Evolutionary conservation across 2,888 invertebrate genomes (phyloP), one percentile per base, ranked within the genome.

Genomic region (Syrphus vitripennis): DNA sequence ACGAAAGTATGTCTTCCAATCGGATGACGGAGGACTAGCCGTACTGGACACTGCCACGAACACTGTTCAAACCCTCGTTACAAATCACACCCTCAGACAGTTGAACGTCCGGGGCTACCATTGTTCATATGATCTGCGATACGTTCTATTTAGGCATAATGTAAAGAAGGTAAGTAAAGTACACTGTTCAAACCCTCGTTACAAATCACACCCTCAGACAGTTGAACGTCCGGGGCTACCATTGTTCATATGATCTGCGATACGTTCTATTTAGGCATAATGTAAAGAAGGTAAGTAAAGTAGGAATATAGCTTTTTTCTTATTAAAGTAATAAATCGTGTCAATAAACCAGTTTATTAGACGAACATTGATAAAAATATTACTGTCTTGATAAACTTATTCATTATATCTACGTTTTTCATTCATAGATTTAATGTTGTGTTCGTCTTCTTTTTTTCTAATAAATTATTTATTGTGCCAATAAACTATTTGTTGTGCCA

Each of bases 241-340:
- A 97, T 93, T 96, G 97, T 93, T 97, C 97, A 88, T 94, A 95
- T 89, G 97, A 97, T 93, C 94, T 97, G 90, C 96, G 96, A 92
- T 97, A 95, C 93, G 97, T 97, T 91, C 95, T 97, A 90, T 96
- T 97, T 93, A 95, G 96, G 93, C 97, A 97, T 94, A 96, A 97
- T 93, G 95, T 97, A 93, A 96, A 97, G 93, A 95, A 96, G 94
- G 97, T 97, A 94, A 94, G 94, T 93, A n/a, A n/a, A n/a, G n/a
- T n/a, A n/a, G n/a, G n/a, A n/a, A n/a, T n/a, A n/a, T n/a, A n/a
- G n/a, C n/a, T n/a, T n/a, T n/a, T n/a, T n/a, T n/a, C n/a, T n/a
- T n/a, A n/a, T n/a, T n/a, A n/a, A n/a, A n/a, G n/a, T n/a, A n/a
- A n/a, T n/a, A n/a, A n/a, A n/a, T n/a, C n/a, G n/a, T n/a, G n/a